These are phyloP conservation scores for Tanaodytes sp. DNA, from an alignment of 2,888 invertebrate species.

Conservation along the genomic window DNA sequence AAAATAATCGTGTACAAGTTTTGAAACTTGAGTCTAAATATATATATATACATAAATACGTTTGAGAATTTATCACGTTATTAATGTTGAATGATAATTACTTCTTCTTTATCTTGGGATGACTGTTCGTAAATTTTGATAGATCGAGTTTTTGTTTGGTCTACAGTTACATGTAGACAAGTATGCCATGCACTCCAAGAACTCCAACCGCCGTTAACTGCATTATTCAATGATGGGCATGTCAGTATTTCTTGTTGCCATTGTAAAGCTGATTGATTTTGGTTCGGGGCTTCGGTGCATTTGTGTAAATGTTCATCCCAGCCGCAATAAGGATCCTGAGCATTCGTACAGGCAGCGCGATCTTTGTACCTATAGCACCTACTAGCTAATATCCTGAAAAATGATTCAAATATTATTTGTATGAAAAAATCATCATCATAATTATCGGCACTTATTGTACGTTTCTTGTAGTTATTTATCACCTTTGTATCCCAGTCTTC, in stretches of 20 bases:
- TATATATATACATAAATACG: too few species aligned
- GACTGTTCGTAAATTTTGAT: conserved; percentile 1
- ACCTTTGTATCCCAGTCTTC: conserved; percentile 64
- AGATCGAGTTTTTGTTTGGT: conserved; percentile 9
- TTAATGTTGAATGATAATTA: too few species aligned
- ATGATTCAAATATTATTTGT: background rate
- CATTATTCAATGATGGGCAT: conserved; percentile 81
- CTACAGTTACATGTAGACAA: conserved; percentile 80
- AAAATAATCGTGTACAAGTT: too few species aligned
- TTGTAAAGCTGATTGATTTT: conserved; percentile 77
- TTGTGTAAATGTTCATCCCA: conserved; percentile 86
- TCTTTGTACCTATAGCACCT: conserved; percentile 85
- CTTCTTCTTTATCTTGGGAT: conserved; percentile 20
- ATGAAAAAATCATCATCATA: too few species aligned
- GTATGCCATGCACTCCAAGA: conserved; percentile 88
- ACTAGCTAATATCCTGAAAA: conserved; percentile 81
- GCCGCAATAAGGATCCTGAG: conserved; percentile 95
- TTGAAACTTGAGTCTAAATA: too few species aligned
- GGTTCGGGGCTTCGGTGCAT: conserved; percentile 82
- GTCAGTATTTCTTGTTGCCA: conserved; percentile 83
- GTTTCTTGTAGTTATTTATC: too few species aligned
- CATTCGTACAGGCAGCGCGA: conserved; percentile 82
- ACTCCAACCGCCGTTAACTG: conserved; percentile 90
- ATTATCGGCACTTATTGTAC: too few species aligned
- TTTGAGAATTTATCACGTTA: too few species aligned